Evolutionary conservation across 2,113 vertebrate species (phyloP).

Genomic region (Brachirus orientalis): DNA sequence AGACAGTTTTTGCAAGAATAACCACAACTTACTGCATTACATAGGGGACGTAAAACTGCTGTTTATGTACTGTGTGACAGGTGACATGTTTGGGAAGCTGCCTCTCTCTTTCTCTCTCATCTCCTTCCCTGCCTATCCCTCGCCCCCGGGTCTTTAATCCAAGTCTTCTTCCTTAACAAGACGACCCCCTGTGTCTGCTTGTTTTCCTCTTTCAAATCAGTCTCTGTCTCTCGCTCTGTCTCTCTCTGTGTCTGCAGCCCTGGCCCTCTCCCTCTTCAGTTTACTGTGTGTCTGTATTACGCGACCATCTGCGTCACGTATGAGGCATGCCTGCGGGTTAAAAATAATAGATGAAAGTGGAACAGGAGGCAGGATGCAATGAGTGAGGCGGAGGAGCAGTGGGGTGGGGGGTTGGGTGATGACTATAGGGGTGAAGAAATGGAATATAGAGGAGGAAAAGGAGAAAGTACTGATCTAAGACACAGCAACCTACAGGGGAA

Average conservation of each 20-base stretch:
- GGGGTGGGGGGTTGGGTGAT: constrained; percentile 43
- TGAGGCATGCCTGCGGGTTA: constrained; percentile 76
- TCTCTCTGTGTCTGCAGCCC: constrained; percentile 18
- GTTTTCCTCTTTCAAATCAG: constrained; percentile 23
- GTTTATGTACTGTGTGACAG: constrained; percentile 4
- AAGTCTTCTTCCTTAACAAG: constrained; percentile 22
- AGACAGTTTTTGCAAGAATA: too few species aligned
- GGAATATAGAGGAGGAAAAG: constrained; percentile 9
- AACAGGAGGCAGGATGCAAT: constrained; percentile 50
- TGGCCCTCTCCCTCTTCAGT: constrained; percentile 42
- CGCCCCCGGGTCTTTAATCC: neutral
- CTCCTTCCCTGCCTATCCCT: neutral
- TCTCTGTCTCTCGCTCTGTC: constrained; percentile 4
- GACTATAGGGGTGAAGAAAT: constrained; percentile 37
- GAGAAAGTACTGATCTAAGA: constrained; percentile 6
- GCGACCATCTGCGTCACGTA: constrained; percentile 78
- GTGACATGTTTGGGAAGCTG: constrained; percentile 7
- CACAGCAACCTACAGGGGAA: constrained; percentile 9
- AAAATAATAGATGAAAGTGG: constrained; percentile 80
- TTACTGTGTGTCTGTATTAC: constrained; percentile 51
- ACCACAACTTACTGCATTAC: neutral
- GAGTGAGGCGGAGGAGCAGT: constrained; percentile 41
- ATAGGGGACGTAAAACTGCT: neutral
- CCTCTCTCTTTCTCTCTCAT: neutral
- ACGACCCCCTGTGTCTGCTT: constrained; percentile 24